Evolutionary conservation across 1,140 invertebrate genomes (phyloP), one percentile per base, ranked within the genome.

Genomic region (Bombus waltoni): DNA sequence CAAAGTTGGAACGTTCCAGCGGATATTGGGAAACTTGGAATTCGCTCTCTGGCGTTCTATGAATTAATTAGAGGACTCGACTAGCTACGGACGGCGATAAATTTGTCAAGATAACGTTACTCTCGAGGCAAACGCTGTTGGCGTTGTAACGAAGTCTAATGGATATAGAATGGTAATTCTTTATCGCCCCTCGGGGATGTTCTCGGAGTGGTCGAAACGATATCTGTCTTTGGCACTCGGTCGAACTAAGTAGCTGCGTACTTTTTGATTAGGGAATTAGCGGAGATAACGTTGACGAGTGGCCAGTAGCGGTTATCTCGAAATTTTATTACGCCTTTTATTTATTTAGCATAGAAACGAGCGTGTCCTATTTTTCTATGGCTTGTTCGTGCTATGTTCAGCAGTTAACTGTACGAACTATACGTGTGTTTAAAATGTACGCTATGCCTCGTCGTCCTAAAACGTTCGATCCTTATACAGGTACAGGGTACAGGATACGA

Each of bases 41-140:
- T 68, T 32, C 32, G 9, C 22, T 38, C 42, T 3, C n/a, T 28
- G 38, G 28, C 8, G 13, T 32, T 42, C 47, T 70, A 83, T 57
- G 44, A 83, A 83, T 83, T 78, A 78, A 83, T 78, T 78, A 75
- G 22, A n/a, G 5, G 18, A 25, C n/a, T 35, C 9, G 28, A 42
- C 35, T 42, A n/a, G n/a, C 1, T 9, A 13, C 3, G n/a, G 4
- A 18, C 2, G 22, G 65, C 47, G 38, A 79, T 83, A 68, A 76
- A 77, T 77, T 57, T 38, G 10, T 32, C 11, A 38, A 38, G 65
- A 70, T 70, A 77, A 78, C 8, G 62, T 70, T 68, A 42, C 25
- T 76, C 25, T 28, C 11, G 1, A 35, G 44, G n/a, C 22, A 42
- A 28, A 38, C 28, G 25, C 13, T 15, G 11, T 42, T 15, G 68